Conservation (phyloP, 2,113 vertebrate genomes). For the Numenius arquata region DNA sequence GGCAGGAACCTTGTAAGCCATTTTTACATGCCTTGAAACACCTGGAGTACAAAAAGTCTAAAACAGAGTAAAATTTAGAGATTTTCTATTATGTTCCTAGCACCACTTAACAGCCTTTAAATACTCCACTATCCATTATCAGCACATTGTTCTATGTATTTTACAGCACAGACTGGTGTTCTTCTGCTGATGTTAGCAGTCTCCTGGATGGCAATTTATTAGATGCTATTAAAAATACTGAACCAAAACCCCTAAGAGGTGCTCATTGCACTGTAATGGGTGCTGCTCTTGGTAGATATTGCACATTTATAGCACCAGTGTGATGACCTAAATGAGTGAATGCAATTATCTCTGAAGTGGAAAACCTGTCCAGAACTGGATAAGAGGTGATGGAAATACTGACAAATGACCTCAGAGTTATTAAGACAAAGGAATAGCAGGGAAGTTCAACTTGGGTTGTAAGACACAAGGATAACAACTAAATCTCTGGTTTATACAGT, state of each 20-base stretch:
- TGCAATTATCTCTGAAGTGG: not conserved
- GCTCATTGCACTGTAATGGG: not conserved
- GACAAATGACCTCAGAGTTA: not conserved
- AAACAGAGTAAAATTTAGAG: not conserved
- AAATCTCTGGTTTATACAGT: not conserved
- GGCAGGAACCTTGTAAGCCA: not conserved
- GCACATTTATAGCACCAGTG: not conserved
- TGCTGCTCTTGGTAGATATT: not conserved
- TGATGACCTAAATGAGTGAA: not conserved
- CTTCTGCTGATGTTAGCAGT: not conserved
- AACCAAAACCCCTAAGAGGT: not conserved
- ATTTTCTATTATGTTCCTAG: not conserved
- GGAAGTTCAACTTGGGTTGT: not conserved
- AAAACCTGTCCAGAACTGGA: not conserved
- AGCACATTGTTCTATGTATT: not conserved
- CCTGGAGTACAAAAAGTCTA: not conserved
- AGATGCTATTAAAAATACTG: not conserved
- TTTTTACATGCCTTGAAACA: not conserved
- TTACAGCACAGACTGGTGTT: not conserved
- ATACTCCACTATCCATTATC: not conserved
- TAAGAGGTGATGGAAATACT: not conserved
- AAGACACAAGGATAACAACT: not conserved
- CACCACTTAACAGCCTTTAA: not conserved
- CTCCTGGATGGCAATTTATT: not conserved
- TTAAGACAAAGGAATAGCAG: not conserved